A percentile compares a stretch with the other conserved stretches of the same genome.
These are phyloP conservation scores for Takifugu rubripes DNA, from an alignment of 2,797 vertebrate species.

Conservation along the genomic window DNA sequence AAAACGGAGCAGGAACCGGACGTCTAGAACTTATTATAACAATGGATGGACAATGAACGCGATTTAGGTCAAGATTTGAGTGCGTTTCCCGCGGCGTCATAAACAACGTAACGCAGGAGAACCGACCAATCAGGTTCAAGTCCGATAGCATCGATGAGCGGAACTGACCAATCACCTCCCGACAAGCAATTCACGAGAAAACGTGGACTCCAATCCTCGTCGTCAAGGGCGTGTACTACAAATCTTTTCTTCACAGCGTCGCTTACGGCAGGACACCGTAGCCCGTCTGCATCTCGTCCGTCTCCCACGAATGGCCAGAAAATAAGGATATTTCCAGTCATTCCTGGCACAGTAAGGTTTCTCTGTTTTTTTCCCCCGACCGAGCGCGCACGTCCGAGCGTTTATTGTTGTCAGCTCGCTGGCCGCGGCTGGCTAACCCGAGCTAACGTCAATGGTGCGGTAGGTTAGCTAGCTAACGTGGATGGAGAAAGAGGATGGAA, in stretches of 20 bases:
- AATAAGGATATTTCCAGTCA: constrained; percentile 42
- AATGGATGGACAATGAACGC: constrained; percentile 9
- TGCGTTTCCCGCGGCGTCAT: constrained; percentile 46
- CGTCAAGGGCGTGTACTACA: constrained; percentile 68
- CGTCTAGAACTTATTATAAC: neutral
- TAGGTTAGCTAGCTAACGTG: constrained; percentile 61
- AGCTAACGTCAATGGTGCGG: constrained; percentile 25
- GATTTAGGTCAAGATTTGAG: constrained; percentile 18
- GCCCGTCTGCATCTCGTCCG: constrained; percentile 32
- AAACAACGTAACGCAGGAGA: constrained; percentile 2
- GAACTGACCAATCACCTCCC: constrained; percentile 45
- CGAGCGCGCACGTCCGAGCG: neutral
- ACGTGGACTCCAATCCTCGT: constrained; percentile 64
- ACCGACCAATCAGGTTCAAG: constrained; percentile 45
- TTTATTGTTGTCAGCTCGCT: constrained; percentile 17
- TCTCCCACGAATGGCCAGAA: constrained; percentile 48
- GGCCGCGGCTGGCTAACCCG: constrained; percentile 37
- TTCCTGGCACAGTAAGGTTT: constrained; percentile 54
- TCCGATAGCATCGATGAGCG: constrained; percentile 32
- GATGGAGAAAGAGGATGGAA: constrained; percentile 53
- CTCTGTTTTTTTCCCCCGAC: constrained; percentile 2
- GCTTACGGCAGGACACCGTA: constrained; percentile 38
- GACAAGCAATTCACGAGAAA: constrained; percentile 15
- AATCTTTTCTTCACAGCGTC: constrained; percentile 69
- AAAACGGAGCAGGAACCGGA: neutral